A percentile compares a stretch with the other conserved stretches of the same genome.
phyloP scores from a whole-genome alignment of 2,113 vertebrate species.

The Labeo catla region DNA sequence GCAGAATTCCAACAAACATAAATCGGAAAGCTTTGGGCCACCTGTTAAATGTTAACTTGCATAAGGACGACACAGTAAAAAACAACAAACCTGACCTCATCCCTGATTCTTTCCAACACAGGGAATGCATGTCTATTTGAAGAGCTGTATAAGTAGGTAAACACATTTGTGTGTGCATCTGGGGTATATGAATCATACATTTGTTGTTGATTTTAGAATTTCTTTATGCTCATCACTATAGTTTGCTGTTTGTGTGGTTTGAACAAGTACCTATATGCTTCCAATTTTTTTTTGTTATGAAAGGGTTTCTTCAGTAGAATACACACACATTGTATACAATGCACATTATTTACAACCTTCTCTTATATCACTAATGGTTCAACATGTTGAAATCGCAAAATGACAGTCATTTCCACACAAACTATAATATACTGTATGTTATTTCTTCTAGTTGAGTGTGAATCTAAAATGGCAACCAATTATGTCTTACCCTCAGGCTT shows the following conservation, averaged over 20 bases:
- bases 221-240: neutral
- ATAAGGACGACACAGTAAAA: neutral
- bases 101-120: constrained; percentile 7
- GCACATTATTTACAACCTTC: neutral
- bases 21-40: neutral
- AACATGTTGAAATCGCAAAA: neutral
- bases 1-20: constrained; percentile 7
- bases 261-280: neutral
- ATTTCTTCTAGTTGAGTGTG: neutral
- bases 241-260: neutral
- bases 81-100: constrained; percentile 19
- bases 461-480: neutral
- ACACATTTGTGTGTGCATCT: neutral
- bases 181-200: neutral
- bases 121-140: neutral
- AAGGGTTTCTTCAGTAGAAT: neutral
- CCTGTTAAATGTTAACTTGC: constrained; percentile 29
- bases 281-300: neutral
- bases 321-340: neutral
- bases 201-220: neutral
- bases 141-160: neutral
- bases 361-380: neutral
- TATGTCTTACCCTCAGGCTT: neutral
- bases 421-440: neutral
- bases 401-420: neutral